Evolutionary conservation across 2,888 invertebrate genomes (phyloP), one percentile per base, ranked within the genome.

Genomic region (Microctonus aethiopoides): DNA sequence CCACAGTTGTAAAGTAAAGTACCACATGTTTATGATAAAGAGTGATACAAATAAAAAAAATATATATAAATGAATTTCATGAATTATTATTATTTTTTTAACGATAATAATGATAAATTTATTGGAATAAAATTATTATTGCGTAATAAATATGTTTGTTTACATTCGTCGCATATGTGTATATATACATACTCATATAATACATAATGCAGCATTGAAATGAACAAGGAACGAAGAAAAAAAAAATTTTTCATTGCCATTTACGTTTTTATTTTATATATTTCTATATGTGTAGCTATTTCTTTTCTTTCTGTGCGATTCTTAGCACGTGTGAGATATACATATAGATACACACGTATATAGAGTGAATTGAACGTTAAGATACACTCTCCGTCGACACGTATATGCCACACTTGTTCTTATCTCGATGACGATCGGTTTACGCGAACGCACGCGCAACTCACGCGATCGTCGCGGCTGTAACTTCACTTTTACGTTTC

Each of bases 1-100:
- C 2, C 2, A 9, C 76, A 77, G 79, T 77, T 76, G 79, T 77
- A 74, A 76, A 72, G 74, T 63, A 51, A 52, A 70, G 70, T 69
- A 56, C 61, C 41, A n/a, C 39, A 54, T 52, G 46, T 54, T 70
- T 54, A 46, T 39, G 68, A 68, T 68, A 52, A 61, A 61, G 60
- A 67, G 32, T 51, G 41, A 24, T 24, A 36, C 34, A 52, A 22
- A 60, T 10, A 36, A 36, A 11, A 36, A 39, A n/a, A 36, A 36
- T 36, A n/a, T n/a, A n/a, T 13, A 39, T n/a, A 39, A 1, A 13
- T 39, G 13, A 3, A n/a, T 13, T 39, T 39, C n/a, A 5, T 13
- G 13, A 4, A 39, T n/a, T 39, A 3, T n/a, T 39, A n/a, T 39
- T n/a, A 1, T 39, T 39, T n/a, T 39, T n/a, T 2, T 39, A n/a